A percentile compares a stretch with the other conserved stretches of the same genome.
These are phyloP conservation scores for Harpagifer antarcticus DNA, from an alignment of 2,797 vertebrate species.

Conservation along the genomic window DNA sequence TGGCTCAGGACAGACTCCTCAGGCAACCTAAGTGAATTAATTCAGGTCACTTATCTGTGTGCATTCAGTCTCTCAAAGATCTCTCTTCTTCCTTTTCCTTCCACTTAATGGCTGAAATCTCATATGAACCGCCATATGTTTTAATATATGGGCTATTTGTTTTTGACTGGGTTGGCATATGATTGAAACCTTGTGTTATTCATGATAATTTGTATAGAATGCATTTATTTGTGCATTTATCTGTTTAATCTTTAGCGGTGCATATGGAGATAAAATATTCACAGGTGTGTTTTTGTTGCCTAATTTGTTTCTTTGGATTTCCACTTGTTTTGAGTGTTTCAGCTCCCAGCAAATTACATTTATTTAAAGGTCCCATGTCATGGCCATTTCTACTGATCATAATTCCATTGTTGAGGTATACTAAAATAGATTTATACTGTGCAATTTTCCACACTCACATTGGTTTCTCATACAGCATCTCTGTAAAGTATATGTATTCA, in stretches of 20 bases:
- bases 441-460: no score
- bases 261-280: no score
- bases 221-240: background rate
- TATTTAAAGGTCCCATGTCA: background rate
- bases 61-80: background rate
- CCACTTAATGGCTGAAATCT: background rate
- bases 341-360: background rate
- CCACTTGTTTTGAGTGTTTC: no score
- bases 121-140: background rate
- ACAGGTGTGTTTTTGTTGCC: no score
- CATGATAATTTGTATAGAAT: background rate
- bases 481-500: no score
- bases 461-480: no score
- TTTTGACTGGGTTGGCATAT: background rate
- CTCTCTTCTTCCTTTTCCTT: background rate
- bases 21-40: conserved; percentile 9
- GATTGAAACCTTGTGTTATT: background rate
- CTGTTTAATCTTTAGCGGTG: background rate
- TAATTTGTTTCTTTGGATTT: no score
- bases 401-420: no score
- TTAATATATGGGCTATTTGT: background rate
- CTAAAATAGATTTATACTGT: no score
- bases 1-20: conserved; percentile 14
- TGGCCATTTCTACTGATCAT: no score
- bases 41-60: conserved; percentile 10